These are phyloP conservation scores for Rotaria macrura DNA, from an alignment of 2,888 invertebrate genomes.

Conservation along the genomic window DNA sequence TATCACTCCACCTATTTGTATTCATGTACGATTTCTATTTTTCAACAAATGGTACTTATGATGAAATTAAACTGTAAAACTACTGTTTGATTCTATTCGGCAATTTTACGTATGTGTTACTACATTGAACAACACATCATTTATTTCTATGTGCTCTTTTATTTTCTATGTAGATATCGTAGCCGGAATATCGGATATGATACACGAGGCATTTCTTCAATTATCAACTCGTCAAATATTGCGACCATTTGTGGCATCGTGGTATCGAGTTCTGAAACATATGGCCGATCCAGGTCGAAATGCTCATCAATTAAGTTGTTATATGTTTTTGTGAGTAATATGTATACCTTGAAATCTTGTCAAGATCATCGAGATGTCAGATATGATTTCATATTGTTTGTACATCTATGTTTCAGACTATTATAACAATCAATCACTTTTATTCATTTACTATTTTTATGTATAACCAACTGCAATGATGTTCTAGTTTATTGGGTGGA, in stretches of 20 bases:
- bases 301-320: slow-evolving; percentile 34
- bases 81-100: slow-evolving; percentile 24
- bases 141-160: background rate
- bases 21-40: slow-evolving; percentile 1
- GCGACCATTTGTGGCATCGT: slow-evolving; percentile 26
- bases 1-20: background rate
- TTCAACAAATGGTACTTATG: background rate
- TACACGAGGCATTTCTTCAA: background rate
- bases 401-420: slow-evolving; percentile 30
- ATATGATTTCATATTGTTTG: too few species aligned
- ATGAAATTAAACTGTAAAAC: background rate
- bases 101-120: background rate
- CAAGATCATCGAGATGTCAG: too few species aligned
- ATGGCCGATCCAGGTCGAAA: background rate
- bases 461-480: slow-evolving; percentile 21
- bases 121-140: background rate
- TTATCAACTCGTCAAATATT: background rate
- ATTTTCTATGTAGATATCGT: background rate
- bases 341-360: too few species aligned
- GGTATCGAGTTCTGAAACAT: slow-evolving; percentile 5
- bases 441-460: slow-evolving; percentile 27
- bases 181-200: background rate
- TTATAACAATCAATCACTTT: slow-evolving; percentile 35
- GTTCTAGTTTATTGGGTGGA: background rate
- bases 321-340: too few species aligned